Conservation (phyloP, 1,140 invertebrate genomes). For the Drosophila novamexicana region DNA sequence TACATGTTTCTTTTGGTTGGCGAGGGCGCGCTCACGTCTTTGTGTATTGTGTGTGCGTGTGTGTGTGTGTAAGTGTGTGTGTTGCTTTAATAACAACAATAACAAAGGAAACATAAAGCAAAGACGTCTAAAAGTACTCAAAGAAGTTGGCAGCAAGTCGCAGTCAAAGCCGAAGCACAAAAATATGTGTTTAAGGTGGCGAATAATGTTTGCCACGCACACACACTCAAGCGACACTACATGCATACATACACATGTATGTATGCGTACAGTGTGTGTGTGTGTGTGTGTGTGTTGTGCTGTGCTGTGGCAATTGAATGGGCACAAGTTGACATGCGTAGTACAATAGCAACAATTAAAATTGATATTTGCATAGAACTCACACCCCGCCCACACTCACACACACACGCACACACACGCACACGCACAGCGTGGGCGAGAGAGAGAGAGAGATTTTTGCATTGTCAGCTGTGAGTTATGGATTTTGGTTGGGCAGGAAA, state of each 20-base stretch:
- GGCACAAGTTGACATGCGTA: conserved; percentile 79
- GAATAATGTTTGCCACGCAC: conserved; percentile 39
- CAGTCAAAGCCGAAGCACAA: conserved; percentile 30
- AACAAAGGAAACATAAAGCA: conserved; percentile 68
- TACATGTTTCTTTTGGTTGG: conserved; percentile 44
- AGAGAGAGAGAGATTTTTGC: not conserved
- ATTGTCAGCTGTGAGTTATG: conserved; percentile 13
- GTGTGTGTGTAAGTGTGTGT: conserved; percentile 14
- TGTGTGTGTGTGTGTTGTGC: conserved; percentile 12
- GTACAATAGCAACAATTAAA: conserved; percentile 81
- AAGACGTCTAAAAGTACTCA: conserved; percentile 50
- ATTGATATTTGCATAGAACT: conserved; percentile 70
- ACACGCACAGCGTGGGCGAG: not conserved
- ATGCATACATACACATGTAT: not conserved
- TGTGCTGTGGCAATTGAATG: conserved; percentile 64
- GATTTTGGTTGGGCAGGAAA: conserved; percentile 17
- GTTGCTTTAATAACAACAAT: conserved; percentile 64
- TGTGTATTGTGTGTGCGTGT: conserved; percentile 1
- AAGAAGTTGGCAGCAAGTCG: conserved; percentile 27
- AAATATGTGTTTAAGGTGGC: conserved; percentile 25
- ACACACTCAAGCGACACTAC: not conserved
- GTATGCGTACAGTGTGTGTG: conserved; percentile 9
- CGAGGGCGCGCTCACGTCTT: conserved; percentile 28
- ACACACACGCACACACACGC: conserved; percentile 8
- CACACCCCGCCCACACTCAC: conserved; percentile 5